These are phyloP conservation scores for Drosophila tanythrix DNA, from an alignment of 2,888 invertebrate genomes.

Conservation along the genomic window DNA sequence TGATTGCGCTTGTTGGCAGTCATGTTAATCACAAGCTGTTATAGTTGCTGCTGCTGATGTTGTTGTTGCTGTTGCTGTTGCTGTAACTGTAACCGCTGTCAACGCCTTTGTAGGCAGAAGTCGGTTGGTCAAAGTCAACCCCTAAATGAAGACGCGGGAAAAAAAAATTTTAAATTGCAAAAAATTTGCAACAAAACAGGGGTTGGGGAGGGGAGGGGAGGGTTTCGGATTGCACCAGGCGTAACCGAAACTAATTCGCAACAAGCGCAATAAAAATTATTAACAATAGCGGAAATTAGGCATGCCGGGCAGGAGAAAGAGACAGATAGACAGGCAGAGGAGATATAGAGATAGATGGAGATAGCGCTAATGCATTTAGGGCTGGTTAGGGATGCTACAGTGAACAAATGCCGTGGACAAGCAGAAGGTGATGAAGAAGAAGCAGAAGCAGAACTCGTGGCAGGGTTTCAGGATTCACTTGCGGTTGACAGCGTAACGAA, in stretches of 20 bases:
- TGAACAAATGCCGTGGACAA: conserved; percentile 22
- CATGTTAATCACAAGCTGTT: conserved; percentile 62
- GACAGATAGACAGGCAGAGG: conserved; percentile 25
- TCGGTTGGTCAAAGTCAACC: conserved; percentile 43
- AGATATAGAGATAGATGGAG: conserved; percentile 12
- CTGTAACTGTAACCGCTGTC: conserved; percentile 57
- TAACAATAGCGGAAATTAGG: conserved; percentile 80
- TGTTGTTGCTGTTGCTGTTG: conserved; percentile 30
- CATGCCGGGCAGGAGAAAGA: conserved; percentile 51
- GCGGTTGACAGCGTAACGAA: conserved; percentile 79
- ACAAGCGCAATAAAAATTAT: conserved; percentile 82
- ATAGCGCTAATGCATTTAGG: conserved; percentile 29
- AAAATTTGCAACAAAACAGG: conserved; percentile 12
- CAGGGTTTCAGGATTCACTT: conserved; percentile 50
- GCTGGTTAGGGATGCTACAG: conserved; percentile 16
- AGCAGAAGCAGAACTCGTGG: conserved; percentile 24
- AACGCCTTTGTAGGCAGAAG: conserved; percentile 60
- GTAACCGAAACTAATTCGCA: conserved; percentile 83
- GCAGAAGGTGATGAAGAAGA: conserved; percentile 12
- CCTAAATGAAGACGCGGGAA: conserved; percentile 49
- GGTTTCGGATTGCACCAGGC: conserved; percentile 37
- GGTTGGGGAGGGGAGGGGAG: neutral
- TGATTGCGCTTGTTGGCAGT: conserved; percentile 49
- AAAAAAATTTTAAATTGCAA: conserved; percentile 39
- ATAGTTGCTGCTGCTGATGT: conserved; percentile 17